These are phyloP conservation scores for Lophochroa leadbeateri DNA, from an alignment of 2,113 vertebrate genomes.

Conservation along the genomic window DNA sequence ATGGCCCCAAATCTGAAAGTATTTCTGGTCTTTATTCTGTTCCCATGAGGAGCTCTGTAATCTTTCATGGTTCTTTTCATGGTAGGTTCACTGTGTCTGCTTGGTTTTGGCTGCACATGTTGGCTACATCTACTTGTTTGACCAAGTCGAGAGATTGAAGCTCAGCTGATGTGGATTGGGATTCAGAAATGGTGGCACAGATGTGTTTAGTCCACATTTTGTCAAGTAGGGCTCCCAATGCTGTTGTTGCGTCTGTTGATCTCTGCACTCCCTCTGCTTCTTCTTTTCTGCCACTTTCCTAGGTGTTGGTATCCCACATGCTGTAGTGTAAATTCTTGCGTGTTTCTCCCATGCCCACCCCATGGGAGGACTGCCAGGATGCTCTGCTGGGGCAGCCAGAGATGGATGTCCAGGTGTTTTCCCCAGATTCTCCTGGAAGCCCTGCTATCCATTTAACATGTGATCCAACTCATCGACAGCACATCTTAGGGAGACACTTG, in stretches of 20 bases:
- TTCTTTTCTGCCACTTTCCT: neutral
- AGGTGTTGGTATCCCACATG: neutral
- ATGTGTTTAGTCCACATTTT: neutral
- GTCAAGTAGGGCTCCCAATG: accelerated
- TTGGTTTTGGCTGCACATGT: neutral
- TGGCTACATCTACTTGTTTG: neutral
- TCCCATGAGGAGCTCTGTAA: neutral
- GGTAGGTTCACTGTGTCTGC: neutral
- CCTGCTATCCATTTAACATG: neutral
- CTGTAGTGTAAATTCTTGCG: accelerated
- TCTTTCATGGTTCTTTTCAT: neutral
- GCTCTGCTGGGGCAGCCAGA: neutral
- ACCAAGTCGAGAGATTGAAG: neutral
- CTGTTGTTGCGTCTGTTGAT: accelerated
- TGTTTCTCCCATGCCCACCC: accelerated
- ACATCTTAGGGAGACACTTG: neutral
- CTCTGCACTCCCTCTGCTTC: neutral
- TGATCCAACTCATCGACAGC: neutral
- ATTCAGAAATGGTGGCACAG: accelerated
- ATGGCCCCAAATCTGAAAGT: neutral
- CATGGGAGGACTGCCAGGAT: accelerated
- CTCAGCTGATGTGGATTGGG: neutral
- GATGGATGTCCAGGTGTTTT: neutral
- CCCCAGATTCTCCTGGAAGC: neutral
- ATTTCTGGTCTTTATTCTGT: neutral